phyloP scores from a whole-genome alignment of 2,888 invertebrate genomes.

The Xestia sexstrigata region DNA sequence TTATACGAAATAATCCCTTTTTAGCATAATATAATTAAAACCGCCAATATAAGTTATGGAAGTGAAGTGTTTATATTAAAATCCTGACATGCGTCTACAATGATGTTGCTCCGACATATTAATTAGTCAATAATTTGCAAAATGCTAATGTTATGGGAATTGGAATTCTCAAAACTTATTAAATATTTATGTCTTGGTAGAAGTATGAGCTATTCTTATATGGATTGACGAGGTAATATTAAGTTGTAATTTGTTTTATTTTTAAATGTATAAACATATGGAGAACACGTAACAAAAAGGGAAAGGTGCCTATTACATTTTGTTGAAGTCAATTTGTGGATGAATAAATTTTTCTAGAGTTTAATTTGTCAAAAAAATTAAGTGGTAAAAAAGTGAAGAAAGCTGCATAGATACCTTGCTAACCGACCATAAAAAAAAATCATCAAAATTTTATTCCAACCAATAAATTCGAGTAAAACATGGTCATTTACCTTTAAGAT shows the following conservation, averaged over 20 bases:
- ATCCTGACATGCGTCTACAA: conserved; percentile 50
- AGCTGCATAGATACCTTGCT: not conserved
- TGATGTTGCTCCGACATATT: conserved; percentile 48
- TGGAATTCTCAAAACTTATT: conserved; percentile 52
- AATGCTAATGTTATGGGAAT: conserved; percentile 58
- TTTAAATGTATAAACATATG: conserved; percentile 24
- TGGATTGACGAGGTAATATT: conserved; percentile 30
- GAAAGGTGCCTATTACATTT: conserved; percentile 1
- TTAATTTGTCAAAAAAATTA: not conserved
- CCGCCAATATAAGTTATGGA: conserved; percentile 35
- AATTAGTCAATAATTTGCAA: conserved; percentile 61
- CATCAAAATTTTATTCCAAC: not conserved
- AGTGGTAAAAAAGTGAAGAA: not conserved
- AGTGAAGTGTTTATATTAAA: conserved; percentile 53
- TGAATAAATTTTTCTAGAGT: not conserved
- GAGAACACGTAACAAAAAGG: conserved; percentile 12
- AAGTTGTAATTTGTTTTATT: conserved; percentile 42
- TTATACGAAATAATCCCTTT: conserved; percentile 26
- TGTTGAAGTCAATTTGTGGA: conserved; percentile 8
- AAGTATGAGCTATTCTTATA: conserved; percentile 22
- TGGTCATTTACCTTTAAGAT: not conserved
- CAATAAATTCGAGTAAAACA: conserved; percentile 5
- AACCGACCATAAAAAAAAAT: not conserved
- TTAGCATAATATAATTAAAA: conserved; percentile 51
- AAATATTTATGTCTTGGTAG: conserved; percentile 47